Base-by-base conservation (phyloP, 2,888 invertebrate genomes). In the Adelognathus sp. region DNA sequence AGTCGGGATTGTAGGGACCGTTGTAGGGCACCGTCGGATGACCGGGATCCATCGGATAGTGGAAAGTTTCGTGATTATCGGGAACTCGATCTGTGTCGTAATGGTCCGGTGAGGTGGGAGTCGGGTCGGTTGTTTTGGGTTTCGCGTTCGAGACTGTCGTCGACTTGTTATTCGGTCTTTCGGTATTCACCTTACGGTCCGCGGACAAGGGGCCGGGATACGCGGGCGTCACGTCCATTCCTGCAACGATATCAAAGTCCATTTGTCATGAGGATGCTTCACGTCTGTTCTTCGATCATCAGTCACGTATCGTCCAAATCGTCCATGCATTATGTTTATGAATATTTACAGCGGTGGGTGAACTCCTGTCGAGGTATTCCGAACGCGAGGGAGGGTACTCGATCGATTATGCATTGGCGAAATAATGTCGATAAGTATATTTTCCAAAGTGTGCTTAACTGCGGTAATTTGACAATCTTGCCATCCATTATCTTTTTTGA, bases 1-100 rank as follows among this genome's bases (percentile, higher is more conserved):
- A 92, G 76, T 92, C 90, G 9, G 92, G 92, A 88, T 88, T 92
- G 81, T 92, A 92, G 4, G 93, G 92, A 11, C 92, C 92, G 76
- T 91, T 89, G 83, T 92, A 92, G 1, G 91, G 86, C 21, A 87
- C 67, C 9, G 87, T 89, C 2, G 90, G 90, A 75, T 88, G 88
- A 52, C 89, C 90, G 9, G 91, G 89, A 71, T 90, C 89, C 89
- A 90, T 90, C 3, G 90, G 89, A 78, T 90, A 89, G 58, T 91
- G 90, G 44, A 88, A 76, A 3, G 83, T 46, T 64, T 82, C 79
- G 60, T n/a, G n/a, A n/a, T 73, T 46, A 33, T 80, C 74, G 39
- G 76, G 52, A 56, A 56, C 66, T 46, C 58, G 27, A 27, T 72
- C 76, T 39, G 58, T 9, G 21, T 64, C 33, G 31, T 54, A 56